These are phyloP conservation scores for Hydrocynus forskahlii DNA, from an alignment of 2,797 vertebrate species.

Conservation along the genomic window DNA sequence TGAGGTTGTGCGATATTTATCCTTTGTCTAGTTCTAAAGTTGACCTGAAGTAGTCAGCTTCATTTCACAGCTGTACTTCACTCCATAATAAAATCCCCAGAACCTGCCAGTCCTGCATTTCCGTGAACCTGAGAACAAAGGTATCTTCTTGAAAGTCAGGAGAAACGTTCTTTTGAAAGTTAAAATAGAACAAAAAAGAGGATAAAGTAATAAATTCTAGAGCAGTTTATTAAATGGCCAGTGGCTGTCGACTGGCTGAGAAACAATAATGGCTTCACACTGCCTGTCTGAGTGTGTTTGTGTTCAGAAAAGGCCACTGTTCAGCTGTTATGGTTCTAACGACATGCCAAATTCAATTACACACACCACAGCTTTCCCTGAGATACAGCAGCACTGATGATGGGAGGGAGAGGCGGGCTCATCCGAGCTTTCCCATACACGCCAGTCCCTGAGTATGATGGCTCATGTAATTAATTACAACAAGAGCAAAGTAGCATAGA, in stretches of 20 bases:
- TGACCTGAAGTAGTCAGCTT: constrained; percentile 43
- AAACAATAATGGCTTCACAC: not conserved
- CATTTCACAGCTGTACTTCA: constrained; percentile 20
- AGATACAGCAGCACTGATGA: constrained; percentile 5
- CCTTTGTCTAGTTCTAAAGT: constrained; percentile 44
- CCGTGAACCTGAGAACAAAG: not conserved
- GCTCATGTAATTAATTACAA: constrained; percentile 6
- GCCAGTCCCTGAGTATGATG: not conserved
- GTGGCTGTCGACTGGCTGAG: constrained; percentile 2
- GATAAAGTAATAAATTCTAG: not conserved
- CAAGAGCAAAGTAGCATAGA: not conserved
- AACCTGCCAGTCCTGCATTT: not conserved
- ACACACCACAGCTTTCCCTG: constrained; percentile 29
- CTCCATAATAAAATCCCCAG: constrained; percentile 2
- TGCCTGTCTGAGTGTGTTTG: constrained; percentile 35
- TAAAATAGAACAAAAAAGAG: not conserved
- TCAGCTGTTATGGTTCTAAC: constrained; percentile 36
- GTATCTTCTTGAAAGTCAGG: not conserved
- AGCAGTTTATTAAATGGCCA: constrained; percentile 5
- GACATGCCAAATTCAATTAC: constrained; percentile 42
- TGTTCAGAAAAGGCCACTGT: constrained; percentile 24
- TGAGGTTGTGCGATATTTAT: constrained; percentile 41
- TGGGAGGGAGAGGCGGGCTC: not conserved
- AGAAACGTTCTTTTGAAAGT: not conserved
- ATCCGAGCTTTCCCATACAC: not conserved